A percentile compares a stretch with the other conserved stretches of the same genome.
Conservation (phyloP, 2,113 vertebrate genomes). For the Gracilinanus agilis region DNA sequence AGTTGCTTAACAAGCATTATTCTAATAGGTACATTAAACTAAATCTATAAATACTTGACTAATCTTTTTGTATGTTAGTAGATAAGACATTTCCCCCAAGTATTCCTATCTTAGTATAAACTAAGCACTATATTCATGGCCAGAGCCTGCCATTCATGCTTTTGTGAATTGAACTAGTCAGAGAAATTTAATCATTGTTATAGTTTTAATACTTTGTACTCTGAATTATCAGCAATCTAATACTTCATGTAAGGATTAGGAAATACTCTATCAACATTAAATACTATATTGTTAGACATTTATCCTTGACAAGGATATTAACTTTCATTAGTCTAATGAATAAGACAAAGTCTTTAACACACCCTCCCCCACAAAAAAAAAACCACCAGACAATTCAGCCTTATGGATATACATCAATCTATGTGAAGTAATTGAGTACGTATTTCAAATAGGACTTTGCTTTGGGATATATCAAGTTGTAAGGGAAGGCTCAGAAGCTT, state of each 20-base stretch:
- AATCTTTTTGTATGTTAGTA: conserved; percentile 38
- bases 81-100: conserved; percentile 48
- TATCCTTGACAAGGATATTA: not conserved
- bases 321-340: conserved; percentile 9
- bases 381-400: not conserved
- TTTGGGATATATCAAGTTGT: not conserved
- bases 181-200: conserved; percentile 64
- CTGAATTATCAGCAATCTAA: conserved; percentile 39
- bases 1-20: conserved; percentile 50
- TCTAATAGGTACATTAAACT: conserved; percentile 14
- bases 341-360: too few species aligned
- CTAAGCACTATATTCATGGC: conserved; percentile 75
- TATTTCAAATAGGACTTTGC: not conserved
- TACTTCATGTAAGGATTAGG: not conserved
- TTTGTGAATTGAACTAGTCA: conserved; percentile 77
- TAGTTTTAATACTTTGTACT: conserved; percentile 60
- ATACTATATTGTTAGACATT: not conserved
- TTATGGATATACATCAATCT: not conserved
- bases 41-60: conserved; percentile 47
- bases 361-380: not conserved
- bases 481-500: not conserved
- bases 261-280: not conserved
- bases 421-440: not conserved
- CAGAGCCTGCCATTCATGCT: conserved; percentile 64
- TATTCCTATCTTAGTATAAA: conserved; percentile 60